phyloP scores from a whole-genome alignment of 2,113 vertebrate species.

The Lophius piscatorius region DNA sequence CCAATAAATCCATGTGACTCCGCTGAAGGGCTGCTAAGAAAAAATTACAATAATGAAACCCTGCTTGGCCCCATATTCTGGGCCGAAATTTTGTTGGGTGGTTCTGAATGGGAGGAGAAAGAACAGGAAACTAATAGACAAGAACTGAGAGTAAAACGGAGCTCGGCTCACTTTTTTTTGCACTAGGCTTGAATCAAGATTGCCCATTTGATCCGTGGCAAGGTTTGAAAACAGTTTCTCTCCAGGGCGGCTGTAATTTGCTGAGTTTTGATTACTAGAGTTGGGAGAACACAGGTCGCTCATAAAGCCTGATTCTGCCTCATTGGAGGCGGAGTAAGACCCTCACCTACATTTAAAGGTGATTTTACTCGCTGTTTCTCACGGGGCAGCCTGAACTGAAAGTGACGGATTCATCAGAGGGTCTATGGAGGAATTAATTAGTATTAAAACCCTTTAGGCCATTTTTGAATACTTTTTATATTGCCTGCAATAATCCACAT shows the following conservation, averaged over 20 bases:
- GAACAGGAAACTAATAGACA: neutral
- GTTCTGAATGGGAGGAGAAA: conserved; percentile 22
- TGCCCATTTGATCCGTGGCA: conserved; percentile 58
- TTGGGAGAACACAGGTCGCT: conserved; percentile 36
- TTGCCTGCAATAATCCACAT: no score
- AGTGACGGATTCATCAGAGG: conserved; percentile 27
- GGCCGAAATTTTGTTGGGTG: conserved; percentile 50
- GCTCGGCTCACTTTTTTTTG: conserved; percentile 43
- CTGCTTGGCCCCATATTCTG: conserved; percentile 36
- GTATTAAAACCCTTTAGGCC: conserved; percentile 20
- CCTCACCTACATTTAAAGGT: conserved; percentile 29
- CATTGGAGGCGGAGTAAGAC: conserved; percentile 21
- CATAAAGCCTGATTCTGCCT: conserved; percentile 33
- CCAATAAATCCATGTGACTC: conserved; percentile 42
- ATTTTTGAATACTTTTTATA: no score
- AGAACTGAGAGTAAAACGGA: neutral
- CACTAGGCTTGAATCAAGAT: conserved; percentile 53
- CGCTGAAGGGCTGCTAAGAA: conserved; percentile 47
- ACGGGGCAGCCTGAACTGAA: conserved; percentile 6
- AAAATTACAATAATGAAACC: conserved; percentile 63
- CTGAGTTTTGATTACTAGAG: conserved; percentile 55
- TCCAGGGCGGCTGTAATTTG: conserved; percentile 45
- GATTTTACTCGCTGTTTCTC: conserved; percentile 9
- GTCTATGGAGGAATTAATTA: conserved; percentile 6
- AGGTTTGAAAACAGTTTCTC: conserved; percentile 53